These are phyloP conservation scores for Enoplolaimus lenunculus DNA, from an alignment of 2,888 invertebrate species.

Conservation along the genomic window DNA sequence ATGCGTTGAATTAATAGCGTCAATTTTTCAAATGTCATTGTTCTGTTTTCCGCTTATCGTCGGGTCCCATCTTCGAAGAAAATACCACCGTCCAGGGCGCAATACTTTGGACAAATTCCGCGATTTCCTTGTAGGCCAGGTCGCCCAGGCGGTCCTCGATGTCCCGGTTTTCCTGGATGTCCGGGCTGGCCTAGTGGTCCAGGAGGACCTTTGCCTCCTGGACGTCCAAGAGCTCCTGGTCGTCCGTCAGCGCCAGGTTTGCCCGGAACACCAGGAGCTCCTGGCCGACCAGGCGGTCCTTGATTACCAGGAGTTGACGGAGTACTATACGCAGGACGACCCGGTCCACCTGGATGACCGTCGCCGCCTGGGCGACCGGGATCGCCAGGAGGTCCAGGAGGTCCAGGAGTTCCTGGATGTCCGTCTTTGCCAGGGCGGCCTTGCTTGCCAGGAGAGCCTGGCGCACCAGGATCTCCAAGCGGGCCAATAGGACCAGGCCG, in stretches of 20 bases:
- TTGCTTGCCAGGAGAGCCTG: slow-evolving; percentile 30
- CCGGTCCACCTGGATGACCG: too few relatives aligned
- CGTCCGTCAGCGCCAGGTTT: too few relatives aligned
- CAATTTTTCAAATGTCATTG: too few relatives aligned
- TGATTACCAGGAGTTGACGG: too few relatives aligned
- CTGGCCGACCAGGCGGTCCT: too few relatives aligned
- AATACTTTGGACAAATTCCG: too few relatives aligned
- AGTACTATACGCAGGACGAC: too few relatives aligned
- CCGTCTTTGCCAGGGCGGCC: slow-evolving; percentile 25
- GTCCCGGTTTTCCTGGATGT: slow-evolving; percentile 7
- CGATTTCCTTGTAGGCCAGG: background rate
- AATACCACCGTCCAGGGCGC: too few relatives aligned
- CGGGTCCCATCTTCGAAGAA: background rate
- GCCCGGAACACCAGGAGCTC: too few relatives aligned
- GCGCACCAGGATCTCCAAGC: slow-evolving; percentile 25
- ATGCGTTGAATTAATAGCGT: too few relatives aligned
- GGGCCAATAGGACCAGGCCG: slow-evolving; percentile 32
- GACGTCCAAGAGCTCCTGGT: slow-evolving; percentile 1
- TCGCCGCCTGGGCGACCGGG: too few relatives aligned
- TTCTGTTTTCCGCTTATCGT: background rate
- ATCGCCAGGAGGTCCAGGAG: slow-evolving; percentile 18
- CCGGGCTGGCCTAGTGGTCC: slow-evolving; percentile 1
- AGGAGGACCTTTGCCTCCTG: background rate
- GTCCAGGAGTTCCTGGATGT: slow-evolving; percentile 17
- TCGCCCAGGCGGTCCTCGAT: background rate